Conservation (phyloP, 2,797 vertebrate genomes). For the Stomatorhinus walkeri region DNA sequence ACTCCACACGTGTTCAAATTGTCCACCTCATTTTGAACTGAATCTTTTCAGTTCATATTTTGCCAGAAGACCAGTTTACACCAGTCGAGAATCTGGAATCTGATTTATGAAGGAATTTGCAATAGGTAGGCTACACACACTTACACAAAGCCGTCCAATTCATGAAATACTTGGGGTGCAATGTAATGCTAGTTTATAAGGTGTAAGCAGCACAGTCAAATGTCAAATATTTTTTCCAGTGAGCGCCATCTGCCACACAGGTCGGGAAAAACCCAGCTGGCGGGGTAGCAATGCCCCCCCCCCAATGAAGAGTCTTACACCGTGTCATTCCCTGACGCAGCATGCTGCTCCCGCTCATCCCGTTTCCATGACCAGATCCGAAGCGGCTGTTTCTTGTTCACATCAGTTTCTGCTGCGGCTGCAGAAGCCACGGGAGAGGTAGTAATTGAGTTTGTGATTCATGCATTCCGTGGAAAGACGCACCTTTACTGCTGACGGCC, state of each 20-base stretch:
- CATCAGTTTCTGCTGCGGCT: not conserved
- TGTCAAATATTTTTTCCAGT: not conserved
- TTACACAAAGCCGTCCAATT: not conserved
- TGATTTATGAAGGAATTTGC: not conserved
- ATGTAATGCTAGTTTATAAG: not conserved
- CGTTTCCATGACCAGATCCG: not conserved
- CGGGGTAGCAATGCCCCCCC: not conserved
- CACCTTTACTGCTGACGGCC: not conserved
- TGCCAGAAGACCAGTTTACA: not conserved
- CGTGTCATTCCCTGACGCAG: not conserved
- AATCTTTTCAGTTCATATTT: not conserved
- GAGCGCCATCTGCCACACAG: not conserved
- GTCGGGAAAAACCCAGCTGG: not conserved
- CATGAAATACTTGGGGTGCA: not conserved
- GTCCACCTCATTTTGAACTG: not conserved
- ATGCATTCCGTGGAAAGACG: not conserved
- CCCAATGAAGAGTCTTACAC: not conserved
- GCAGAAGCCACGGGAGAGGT: not conserved
- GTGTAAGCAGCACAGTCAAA: not conserved
- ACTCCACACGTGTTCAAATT: not conserved
- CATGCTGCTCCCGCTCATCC: not conserved
- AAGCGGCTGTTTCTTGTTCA: not conserved
- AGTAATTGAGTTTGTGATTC: not conserved
- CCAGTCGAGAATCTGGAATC: not conserved
- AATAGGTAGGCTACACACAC: not conserved